These are phyloP conservation scores for Orientallactaga sibirica DNA, from an alignment of 2,797 vertebrate genomes.

Conservation along the genomic window DNA sequence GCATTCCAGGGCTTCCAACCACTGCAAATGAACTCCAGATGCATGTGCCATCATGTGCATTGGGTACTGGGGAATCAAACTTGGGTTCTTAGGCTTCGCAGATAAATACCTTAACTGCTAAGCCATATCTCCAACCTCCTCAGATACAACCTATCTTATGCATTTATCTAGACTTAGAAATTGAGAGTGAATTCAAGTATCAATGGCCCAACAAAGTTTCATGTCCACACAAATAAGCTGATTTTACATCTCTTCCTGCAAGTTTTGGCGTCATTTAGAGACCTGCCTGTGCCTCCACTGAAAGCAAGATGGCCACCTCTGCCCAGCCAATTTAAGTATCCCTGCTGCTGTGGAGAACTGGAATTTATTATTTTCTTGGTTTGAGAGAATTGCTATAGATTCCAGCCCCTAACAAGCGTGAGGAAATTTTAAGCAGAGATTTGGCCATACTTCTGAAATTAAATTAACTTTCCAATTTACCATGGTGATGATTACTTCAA, in stretches of 20 bases:
- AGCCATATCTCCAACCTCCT: too few species aligned
- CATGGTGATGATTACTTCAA: conserved; percentile 84
- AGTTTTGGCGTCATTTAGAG: background rate
- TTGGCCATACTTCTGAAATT: conserved; percentile 85
- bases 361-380: conserved; percentile 77
- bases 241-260: background rate
- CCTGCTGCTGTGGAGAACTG: conserved; percentile 50
- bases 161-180: background rate
- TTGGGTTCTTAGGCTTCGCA: too few species aligned
- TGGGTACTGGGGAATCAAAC: too few species aligned
- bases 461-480: conserved; percentile 86
- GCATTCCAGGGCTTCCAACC: too few species aligned
- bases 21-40: too few species aligned
- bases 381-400: conserved; percentile 84
- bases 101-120: too few species aligned
- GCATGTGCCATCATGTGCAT: too few species aligned
- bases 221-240: background rate
- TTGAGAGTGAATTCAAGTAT: background rate
- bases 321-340: conserved; percentile 50
- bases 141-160: background rate
- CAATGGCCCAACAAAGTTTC: background rate
- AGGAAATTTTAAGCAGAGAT: conserved; percentile 87
- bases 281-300: background rate
- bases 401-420: conserved; percentile 82
- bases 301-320: conserved; percentile 55